phyloP scores from a whole-genome alignment of 2,797 vertebrate species.

The Okamejei kenojei region DNA sequence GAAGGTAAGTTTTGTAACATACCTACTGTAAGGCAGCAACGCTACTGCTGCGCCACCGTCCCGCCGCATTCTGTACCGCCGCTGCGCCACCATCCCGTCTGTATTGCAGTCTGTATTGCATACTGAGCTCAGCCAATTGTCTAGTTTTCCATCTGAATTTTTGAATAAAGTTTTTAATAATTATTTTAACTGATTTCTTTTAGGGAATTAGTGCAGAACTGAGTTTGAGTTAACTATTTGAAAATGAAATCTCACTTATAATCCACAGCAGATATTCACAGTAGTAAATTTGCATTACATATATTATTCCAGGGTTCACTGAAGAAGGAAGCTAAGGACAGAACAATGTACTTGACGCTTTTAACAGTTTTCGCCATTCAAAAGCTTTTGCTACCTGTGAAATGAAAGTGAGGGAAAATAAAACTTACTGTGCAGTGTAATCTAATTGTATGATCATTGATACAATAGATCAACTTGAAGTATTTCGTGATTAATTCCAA shows the following conservation, averaged over 20 bases:
- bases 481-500: not conserved
- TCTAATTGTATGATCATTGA: not conserved
- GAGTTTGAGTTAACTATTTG: not conserved
- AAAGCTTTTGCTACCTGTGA: conserved; percentile 54
- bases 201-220: conserved; percentile 56
- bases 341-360: conserved; percentile 71
- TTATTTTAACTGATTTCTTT: conserved; percentile 39
- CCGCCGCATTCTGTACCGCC: too few species aligned
- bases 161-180: not conserved
- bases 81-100: too few species aligned
- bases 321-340: conserved; percentile 55
- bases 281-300: not conserved
- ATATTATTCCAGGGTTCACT: conserved; percentile 51
- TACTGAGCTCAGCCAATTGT: not conserved
- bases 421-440: not conserved
- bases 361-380: conserved; percentile 71
- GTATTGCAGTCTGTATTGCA: not conserved
- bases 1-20: too few species aligned
- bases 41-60: too few species aligned
- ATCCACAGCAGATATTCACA: not conserved
- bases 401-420: conserved; percentile 53
- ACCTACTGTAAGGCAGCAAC: too few species aligned
- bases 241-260: not conserved
- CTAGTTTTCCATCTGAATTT: not conserved
- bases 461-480: not conserved